Percentiles rank a stretch among this genome's conserved stretches.
Evolutionary conservation across 2,888 invertebrate species (phyloP).

Genomic region (Diogma glabrata): DNA sequence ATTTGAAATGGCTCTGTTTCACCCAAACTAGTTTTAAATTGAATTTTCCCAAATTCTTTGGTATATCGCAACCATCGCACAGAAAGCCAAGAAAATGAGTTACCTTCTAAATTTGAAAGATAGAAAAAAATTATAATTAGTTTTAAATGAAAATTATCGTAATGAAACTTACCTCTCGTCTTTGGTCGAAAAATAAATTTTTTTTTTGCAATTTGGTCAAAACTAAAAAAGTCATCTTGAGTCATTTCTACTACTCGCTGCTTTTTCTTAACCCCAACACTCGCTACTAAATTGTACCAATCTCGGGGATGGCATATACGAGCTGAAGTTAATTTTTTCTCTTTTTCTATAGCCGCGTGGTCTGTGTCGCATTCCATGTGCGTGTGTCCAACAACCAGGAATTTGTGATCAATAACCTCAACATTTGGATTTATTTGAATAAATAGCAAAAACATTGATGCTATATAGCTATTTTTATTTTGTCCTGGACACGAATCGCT

Average conservation of each 20-base stretch:
- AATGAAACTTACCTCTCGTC: neutral
- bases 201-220: too few species aligned
- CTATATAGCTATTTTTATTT: neutral
- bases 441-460: neutral
- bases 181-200: too few species aligned
- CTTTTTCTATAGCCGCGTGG: neutral
- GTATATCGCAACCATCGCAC: neutral
- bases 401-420: neutral
- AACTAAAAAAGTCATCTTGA: neutral
- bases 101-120: neutral
- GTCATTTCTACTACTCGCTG: neutral
- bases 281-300: neutral
- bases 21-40: neutral
- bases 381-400: neutral
- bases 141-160: too few species aligned
- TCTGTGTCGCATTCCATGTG: neutral
- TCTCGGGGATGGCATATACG: neutral
- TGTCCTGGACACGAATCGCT: neutral
- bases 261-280: neutral
- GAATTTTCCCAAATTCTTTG: neutral
- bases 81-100: neutral
- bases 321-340: conserved; percentile 1
- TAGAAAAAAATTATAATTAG: too few species aligned
- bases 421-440: neutral
- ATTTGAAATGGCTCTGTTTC: too few species aligned